Conservation (phyloP, 2,113 vertebrate genomes). For the Anthoscopus minutus region DNA sequence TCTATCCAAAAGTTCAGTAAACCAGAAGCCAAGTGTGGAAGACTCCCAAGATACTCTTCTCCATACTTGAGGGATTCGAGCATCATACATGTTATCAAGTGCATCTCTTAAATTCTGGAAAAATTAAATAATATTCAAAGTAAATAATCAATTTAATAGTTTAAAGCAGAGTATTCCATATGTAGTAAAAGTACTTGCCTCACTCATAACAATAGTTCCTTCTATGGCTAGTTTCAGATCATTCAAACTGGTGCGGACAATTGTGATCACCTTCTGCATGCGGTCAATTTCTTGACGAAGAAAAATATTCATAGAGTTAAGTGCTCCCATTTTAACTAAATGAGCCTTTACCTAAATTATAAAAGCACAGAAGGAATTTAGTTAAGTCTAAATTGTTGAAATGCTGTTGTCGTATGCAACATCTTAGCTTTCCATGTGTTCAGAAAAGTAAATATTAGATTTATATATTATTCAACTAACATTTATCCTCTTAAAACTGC, state of each 20-base stretch:
- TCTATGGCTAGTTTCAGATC: conserved; percentile 77
- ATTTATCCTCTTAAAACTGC: neutral
- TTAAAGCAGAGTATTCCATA: neutral
- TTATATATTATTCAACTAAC: neutral
- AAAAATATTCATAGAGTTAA: conserved; percentile 81
- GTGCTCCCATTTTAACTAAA: conserved; percentile 74
- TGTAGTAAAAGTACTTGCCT: conserved; percentile 44
- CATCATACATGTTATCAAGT: conserved; percentile 77
- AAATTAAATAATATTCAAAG: neutral
- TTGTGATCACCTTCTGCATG: conserved; percentile 74
- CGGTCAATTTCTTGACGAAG: conserved; percentile 78
- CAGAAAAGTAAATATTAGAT: neutral
- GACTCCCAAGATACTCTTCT: conserved; percentile 77
- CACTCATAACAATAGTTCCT: conserved; percentile 79
- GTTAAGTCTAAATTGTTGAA: neutral
- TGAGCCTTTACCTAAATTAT: conserved; percentile 70
- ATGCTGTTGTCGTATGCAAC: neutral
- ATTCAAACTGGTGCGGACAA: conserved; percentile 63
- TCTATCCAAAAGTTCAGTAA: conserved; percentile 77
- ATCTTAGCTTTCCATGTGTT: neutral
- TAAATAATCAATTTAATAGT: neutral
- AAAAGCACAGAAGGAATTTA: neutral
- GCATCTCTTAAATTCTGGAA: conserved; percentile 73
- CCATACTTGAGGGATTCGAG: conserved; percentile 74
- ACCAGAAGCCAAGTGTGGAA: conserved; percentile 79